Conservation (phyloP, 2,113 vertebrate species). For the Redunca redunca region DNA sequence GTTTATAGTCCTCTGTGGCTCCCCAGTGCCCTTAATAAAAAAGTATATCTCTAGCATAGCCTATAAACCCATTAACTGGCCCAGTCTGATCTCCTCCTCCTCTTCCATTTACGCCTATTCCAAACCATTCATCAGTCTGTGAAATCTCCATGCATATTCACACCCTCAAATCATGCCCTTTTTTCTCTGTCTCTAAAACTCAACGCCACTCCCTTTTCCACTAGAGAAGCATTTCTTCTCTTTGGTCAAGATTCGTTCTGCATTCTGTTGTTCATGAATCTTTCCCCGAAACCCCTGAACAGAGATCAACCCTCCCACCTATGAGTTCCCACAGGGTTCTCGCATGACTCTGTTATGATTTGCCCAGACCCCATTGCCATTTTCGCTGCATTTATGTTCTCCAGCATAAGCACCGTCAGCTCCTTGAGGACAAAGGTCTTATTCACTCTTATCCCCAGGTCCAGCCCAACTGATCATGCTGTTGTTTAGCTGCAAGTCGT, state of each 20-base stretch:
- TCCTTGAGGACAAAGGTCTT: neutral
- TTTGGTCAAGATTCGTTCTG: neutral
- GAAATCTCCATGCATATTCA: neutral
- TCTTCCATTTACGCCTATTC: neutral
- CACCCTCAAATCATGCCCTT: neutral
- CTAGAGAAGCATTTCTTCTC: neutral
- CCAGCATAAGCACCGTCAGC: neutral
- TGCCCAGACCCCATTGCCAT: too few species aligned
- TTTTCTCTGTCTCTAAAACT: too few species aligned
- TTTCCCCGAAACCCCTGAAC: neutral
- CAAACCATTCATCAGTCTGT: neutral
- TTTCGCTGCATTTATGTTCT: neutral
- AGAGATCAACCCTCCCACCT: neutral
- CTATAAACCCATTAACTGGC: neutral
- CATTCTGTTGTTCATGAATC: neutral
- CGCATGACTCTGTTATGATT: rapidly evolving
- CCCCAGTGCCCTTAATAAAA: neutral
- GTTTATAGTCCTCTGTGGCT: neutral
- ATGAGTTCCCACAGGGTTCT: neutral
- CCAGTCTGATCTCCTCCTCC: neutral
- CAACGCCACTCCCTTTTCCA: neutral
- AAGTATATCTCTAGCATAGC: neutral
- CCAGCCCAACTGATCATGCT: neutral
- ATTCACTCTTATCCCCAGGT: neutral
- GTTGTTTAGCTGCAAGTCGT: neutral